Conservation (phyloP, 1,140 invertebrate genomes). For the Anthonomus grandis region DNA sequence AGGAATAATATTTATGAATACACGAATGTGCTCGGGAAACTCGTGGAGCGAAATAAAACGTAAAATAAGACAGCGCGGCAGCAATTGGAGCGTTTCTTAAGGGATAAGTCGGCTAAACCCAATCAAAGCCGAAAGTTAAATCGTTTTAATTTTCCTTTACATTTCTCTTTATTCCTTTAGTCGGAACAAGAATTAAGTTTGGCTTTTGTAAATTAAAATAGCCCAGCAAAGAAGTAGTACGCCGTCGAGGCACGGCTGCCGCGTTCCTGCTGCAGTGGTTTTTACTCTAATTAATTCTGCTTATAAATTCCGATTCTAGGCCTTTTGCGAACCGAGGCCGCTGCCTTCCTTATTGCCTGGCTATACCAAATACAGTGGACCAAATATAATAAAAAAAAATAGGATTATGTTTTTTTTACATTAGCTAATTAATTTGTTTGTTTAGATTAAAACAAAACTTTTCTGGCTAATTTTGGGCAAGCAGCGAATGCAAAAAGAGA, state of each 20-base stretch:
- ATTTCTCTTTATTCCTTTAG: conserved; percentile 53
- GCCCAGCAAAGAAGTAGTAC: conserved; percentile 43
- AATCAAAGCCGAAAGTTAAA: conserved; percentile 50
- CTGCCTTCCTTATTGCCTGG: conserved; percentile 4
- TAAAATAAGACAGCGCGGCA: conserved; percentile 27
- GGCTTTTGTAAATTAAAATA: conserved; percentile 55
- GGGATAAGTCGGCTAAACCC: conserved; percentile 44
- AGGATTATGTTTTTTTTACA: too few relatives aligned
- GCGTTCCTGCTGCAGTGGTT: conserved; percentile 47
- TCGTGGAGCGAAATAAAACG: conserved; percentile 19
- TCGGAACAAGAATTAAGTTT: conserved; percentile 53
- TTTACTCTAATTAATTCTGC: conserved; percentile 54
- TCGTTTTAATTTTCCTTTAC: conserved; percentile 54
- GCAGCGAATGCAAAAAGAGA: too few relatives aligned
- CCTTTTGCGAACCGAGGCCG: conserved; percentile 15
- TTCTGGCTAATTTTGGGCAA: too few relatives aligned
- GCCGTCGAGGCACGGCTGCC: conserved; percentile 32
- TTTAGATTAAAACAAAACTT: too few relatives aligned
- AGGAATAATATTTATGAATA: conserved; percentile 1
- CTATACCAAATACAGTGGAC: conserved; percentile 12
- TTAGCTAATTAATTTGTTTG: too few relatives aligned
- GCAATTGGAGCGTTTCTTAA: conserved; percentile 26
- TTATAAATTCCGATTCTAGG: conserved; percentile 52
- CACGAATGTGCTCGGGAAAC: neutral
- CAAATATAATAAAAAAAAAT: neutral